These are phyloP conservation scores for Pangasius djambal DNA, from an alignment of 2,797 vertebrate species.

Conservation along the genomic window DNA sequence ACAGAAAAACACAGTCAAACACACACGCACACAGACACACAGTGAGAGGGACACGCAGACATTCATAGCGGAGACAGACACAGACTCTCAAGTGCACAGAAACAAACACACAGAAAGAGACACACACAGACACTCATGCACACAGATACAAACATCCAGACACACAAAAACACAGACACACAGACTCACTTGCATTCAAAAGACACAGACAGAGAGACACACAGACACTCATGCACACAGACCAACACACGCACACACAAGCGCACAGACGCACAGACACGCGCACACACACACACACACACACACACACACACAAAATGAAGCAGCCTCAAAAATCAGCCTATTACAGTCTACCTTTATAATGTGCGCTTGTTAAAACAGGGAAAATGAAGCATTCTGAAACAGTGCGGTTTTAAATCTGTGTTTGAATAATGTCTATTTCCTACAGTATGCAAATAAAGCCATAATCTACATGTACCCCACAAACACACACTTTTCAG, in stretches of 20 bases:
- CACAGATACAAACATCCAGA: neutral
- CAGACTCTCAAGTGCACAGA: too few species aligned
- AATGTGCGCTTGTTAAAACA: neutral
- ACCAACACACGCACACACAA: too few species aligned
- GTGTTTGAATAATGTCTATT: neutral
- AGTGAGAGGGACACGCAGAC: neutral
- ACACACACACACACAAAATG: neutral
- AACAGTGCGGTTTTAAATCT: neutral
- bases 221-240: neutral
- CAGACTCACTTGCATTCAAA: too few species aligned
- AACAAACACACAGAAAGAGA: too few species aligned
- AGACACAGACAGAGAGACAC: neutral
- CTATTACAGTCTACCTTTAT: neutral
- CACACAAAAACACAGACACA: neutral
- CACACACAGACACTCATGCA: neutral
- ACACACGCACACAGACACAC: slow-evolving; percentile 58
- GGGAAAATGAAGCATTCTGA: neutral
- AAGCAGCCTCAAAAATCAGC: neutral
- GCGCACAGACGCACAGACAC: neutral
- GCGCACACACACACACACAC: neutral
- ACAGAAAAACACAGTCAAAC: slow-evolving; percentile 45
- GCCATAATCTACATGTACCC: neutral
- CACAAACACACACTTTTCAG: neutral
- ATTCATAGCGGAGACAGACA: too few species aligned
- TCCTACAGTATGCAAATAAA: neutral